Percentiles rank a stretch among this genome's conserved stretches.
These are phyloP conservation scores for Acleris cristana DNA, from an alignment of 2,888 invertebrate species.

Conservation along the genomic window DNA sequence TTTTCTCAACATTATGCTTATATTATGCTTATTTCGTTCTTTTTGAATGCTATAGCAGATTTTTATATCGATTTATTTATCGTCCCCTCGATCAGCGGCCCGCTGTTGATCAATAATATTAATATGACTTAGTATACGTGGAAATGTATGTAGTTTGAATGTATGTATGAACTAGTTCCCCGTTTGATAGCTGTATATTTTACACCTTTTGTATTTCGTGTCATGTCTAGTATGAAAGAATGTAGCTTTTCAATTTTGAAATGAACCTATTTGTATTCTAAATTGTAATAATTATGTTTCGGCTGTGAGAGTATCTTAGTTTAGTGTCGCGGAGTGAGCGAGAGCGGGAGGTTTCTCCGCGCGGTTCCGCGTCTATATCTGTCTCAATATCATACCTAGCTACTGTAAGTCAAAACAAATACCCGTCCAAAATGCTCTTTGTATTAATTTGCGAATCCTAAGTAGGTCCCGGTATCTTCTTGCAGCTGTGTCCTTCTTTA, in stretches of 20 bases:
- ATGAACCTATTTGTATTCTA: constrained; percentile 49
- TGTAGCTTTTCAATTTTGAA: constrained; percentile 41
- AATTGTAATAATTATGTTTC: constrained; percentile 69
- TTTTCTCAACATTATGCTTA: not conserved
- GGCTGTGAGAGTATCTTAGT: constrained; percentile 76
- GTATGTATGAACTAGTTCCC: constrained; percentile 29
- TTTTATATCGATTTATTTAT: constrained; percentile 19
- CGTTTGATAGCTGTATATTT: constrained; percentile 34
- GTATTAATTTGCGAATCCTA: constrained; percentile 25
- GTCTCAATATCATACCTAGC: constrained; percentile 45
- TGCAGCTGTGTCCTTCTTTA: constrained; percentile 15
- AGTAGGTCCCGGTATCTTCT: constrained; percentile 12
- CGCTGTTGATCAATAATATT: constrained; percentile 8
- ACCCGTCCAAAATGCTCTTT: constrained; percentile 63
- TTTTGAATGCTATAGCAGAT: not conserved
- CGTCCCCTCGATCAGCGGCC: constrained; percentile 13
- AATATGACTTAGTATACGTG: constrained; percentile 25
- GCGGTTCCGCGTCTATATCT: constrained; percentile 53
- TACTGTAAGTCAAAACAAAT: constrained; percentile 48
- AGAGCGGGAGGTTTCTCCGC: constrained; percentile 35
- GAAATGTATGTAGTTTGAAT: constrained; percentile 24
- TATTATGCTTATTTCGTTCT: not conserved
- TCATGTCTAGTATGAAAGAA: constrained; percentile 22
- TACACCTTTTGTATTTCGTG: constrained; percentile 33
- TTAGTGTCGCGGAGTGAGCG: constrained; percentile 51